Base-by-base conservation (phyloP, 2,797 vertebrate genomes). In the Chrysocyon brachyurus region DNA sequence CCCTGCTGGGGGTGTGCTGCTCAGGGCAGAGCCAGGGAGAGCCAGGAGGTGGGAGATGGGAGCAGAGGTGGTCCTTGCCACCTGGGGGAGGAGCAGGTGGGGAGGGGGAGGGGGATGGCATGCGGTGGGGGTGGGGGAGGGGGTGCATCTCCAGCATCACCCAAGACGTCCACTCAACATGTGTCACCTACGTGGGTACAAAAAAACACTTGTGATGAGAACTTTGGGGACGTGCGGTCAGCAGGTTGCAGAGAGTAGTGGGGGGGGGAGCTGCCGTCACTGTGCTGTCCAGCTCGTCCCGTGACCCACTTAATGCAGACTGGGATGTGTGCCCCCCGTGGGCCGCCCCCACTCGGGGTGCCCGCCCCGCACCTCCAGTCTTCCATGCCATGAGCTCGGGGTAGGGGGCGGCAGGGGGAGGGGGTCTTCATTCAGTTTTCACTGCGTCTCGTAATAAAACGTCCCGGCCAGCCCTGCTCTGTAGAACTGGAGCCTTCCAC, bases 281-380 rank as follows among this genome's bases (percentile, higher is more conserved):
- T 0, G 1, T 68, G 66, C n/a, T 11, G n/a, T 68, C 16, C 16
- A 1, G 33, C 70, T 49, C 26, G 0, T 7, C 33, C 31, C 19
- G 3, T 12, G 52, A 78, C 77, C 22, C 16, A 3, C 17, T n/a
- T 3, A 22, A 31, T 33, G 11, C 9, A 12, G 17, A 78, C 10
- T 3, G 11, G 75, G 75, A 56, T 12, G 31, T 22, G 49, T 12
- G 77, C 9, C 14, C 9, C 14, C 77, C 52, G 1, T 19, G 1
- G 24, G 17, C 19, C 52, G 0, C 75, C 52, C 0, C 22, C 46
- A 17, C 46, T 75, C 46, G 1, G 12, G 2, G 9, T 5, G 40
- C 24, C 26, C 46, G 4, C 26, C 72, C 72, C 2, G 7, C 24
- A 3, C 77, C 77, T 17, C 75, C 49, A 12, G 28, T 33, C 46